These are phyloP conservation scores for Porites cylindrica DNA, from an alignment of 92 coral and sea anemone genomes.

Conservation along the genomic window DNA sequence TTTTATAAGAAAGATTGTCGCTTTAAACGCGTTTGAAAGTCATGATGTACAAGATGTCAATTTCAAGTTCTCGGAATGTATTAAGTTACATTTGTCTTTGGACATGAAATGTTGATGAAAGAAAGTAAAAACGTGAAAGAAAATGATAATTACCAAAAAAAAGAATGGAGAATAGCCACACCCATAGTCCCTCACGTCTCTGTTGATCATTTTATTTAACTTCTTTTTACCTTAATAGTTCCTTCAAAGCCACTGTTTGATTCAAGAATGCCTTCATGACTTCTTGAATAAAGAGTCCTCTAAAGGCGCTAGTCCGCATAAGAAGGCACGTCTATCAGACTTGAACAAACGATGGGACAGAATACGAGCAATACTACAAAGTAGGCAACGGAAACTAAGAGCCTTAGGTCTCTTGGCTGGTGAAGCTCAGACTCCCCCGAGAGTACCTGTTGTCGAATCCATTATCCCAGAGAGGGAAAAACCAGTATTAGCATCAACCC, in stretches of 20 bases:
- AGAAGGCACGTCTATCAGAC: constrained; percentile 77
- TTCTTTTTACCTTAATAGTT: constrained; percentile 50
- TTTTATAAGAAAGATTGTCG: too few relatives aligned
- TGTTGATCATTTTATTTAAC: background rate
- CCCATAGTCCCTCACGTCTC: too few relatives aligned
- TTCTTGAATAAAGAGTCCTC: constrained; percentile 77
- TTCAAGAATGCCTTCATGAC: constrained; percentile 81
- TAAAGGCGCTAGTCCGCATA: constrained; percentile 73
- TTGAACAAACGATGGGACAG: constrained; percentile 81
- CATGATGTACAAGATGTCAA: too few relatives aligned
- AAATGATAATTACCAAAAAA: too few relatives aligned
- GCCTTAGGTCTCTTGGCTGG: constrained; percentile 64
- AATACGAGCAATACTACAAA: constrained; percentile 71
- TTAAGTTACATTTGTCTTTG: too few relatives aligned
- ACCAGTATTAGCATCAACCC: constrained; percentile 48
- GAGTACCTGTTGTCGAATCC: constrained; percentile 37
- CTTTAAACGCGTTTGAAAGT: too few relatives aligned
- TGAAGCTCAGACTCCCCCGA: constrained; percentile 19
- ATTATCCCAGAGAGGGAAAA: constrained; percentile 53
- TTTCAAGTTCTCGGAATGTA: too few relatives aligned
- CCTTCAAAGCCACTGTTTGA: constrained; percentile 67
- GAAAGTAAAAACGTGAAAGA: too few relatives aligned
- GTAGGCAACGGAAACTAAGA: constrained; percentile 80
- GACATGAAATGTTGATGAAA: too few relatives aligned
- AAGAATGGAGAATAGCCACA: too few relatives aligned